Evolutionary conservation across 1,140 invertebrate genomes (phyloP).

Genomic region (Drosophila cardini): DNA sequence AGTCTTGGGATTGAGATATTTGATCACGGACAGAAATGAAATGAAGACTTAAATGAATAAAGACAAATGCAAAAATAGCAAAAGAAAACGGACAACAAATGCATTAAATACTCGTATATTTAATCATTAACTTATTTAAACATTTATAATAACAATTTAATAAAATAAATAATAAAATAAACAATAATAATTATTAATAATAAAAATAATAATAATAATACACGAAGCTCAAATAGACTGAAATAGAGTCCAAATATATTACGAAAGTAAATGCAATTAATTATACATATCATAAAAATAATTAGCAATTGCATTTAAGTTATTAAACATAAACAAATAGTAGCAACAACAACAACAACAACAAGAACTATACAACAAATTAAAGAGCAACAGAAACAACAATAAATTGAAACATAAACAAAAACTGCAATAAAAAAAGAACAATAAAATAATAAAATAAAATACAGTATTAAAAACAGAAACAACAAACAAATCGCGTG

Average conservation of each 20-base stretch:
- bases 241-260: conserved; percentile 84
- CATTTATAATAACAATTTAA: conserved; percentile 10
- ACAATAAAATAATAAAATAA: conserved; percentile 17
- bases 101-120: conserved; percentile 37
- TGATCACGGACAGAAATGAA: conserved; percentile 23
- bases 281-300: conserved; percentile 82
- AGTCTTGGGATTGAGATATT: conserved; percentile 35
- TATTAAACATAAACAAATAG: conserved; percentile 52
- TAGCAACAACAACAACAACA: conserved; percentile 24
- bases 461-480: conserved; percentile 14
- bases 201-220: conserved; percentile 56
- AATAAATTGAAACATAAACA: not conserved
- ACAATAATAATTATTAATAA: conserved; percentile 48
- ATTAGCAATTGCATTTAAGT: conserved; percentile 83
- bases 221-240: conserved; percentile 84
- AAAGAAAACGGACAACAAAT: conserved; percentile 30
- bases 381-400: conserved; percentile 21
- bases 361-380: conserved; percentile 16
- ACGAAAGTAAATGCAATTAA: conserved; percentile 67
- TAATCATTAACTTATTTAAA: conserved; percentile 27
- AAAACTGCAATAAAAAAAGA: conserved; percentile 19
- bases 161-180: conserved; percentile 17
- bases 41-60: conserved; percentile 20
- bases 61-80: conserved; percentile 8
- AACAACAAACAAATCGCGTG: conserved; percentile 26